Conservation (phyloP, 2,797 vertebrate species). For the Gymnodraco acuticeps region DNA sequence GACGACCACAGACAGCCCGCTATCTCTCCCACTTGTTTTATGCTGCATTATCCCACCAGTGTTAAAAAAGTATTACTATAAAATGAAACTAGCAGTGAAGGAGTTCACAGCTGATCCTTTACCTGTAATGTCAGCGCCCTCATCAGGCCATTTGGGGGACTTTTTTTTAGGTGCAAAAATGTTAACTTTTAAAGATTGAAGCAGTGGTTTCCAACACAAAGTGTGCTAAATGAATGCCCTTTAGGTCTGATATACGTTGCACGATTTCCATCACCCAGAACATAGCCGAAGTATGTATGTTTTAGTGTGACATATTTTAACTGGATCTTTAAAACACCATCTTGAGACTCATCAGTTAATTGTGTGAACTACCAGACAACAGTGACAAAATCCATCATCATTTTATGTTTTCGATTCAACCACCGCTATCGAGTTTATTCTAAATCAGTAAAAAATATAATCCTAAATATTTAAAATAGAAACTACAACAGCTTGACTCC, state of each 20-base stretch:
- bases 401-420: neutral
- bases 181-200: neutral
- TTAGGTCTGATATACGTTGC: neutral
- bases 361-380: neutral
- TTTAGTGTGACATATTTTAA: neutral
- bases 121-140: conserved; percentile 2
- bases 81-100: neutral
- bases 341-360: neutral
- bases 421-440: neutral
- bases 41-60: neutral
- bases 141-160: neutral
- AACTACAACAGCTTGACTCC: conserved; percentile 22
- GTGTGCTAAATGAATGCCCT: neutral
- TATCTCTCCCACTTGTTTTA: neutral
- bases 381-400: conserved; percentile 1
- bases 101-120: neutral
- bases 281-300: neutral
- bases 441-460: too few relatives aligned
- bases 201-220: neutral
- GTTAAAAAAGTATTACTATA: neutral
- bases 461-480: neutral
- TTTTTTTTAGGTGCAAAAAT: neutral
- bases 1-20: conserved; percentile 18
- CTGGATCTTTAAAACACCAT: neutral
- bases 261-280: neutral